phyloP scores from a whole-genome alignment of 2,888 invertebrate genomes.

The Melanostoma scalare region DNA sequence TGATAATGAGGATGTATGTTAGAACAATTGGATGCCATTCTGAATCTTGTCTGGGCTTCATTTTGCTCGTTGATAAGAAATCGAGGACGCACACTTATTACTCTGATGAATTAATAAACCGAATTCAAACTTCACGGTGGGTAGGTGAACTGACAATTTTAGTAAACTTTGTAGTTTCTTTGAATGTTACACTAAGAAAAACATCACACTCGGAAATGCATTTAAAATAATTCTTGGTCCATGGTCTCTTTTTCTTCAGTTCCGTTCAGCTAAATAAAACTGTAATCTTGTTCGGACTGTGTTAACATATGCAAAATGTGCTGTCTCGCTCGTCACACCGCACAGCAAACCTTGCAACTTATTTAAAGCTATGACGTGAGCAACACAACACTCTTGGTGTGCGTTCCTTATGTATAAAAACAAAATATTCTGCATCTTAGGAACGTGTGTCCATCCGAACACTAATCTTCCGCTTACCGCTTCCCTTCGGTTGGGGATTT shows the following conservation, averaged over 20 bases:
- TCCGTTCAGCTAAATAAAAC: constrained; percentile 57
- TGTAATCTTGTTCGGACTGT: constrained; percentile 72
- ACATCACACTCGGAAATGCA: no score
- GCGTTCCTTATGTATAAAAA: constrained; percentile 49
- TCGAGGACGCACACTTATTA: no score
- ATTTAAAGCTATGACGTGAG: constrained; percentile 34
- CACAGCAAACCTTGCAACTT: constrained; percentile 18
- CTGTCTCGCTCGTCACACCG: constrained; percentile 51
- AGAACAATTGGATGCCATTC: no score
- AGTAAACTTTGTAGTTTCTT: no score
- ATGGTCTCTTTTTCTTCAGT: neutral
- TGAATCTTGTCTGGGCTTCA: no score
- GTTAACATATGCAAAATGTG: constrained; percentile 74
- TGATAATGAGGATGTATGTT: no score
- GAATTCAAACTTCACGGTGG: no score
- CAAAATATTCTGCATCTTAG: constrained; percentile 52
- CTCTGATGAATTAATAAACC: no score
- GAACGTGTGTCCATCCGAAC: constrained; percentile 33
- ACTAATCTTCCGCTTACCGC: neutral
- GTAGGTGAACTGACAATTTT: no score
- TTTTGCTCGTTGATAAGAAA: no score
- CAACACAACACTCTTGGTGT: constrained; percentile 28
- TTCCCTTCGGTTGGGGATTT: constrained; percentile 44
- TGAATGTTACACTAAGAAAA: no score
- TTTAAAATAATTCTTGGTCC: neutral